These are phyloP conservation scores for Parnassius glacialis DNA, from an alignment of 2,888 invertebrate genomes.

Conservation along the genomic window DNA sequence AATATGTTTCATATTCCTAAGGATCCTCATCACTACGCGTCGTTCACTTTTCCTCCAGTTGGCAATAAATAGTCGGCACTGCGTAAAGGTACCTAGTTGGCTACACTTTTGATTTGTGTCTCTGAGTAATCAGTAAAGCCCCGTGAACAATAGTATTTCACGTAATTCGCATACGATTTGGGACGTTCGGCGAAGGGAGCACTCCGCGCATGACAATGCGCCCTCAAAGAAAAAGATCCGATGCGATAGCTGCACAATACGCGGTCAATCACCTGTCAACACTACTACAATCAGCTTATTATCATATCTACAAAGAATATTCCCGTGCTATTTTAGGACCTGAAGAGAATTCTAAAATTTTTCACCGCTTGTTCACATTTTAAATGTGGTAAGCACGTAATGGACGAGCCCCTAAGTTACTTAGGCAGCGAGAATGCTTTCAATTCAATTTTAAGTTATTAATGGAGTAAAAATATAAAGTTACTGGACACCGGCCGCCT, in stretches of 20 bases:
- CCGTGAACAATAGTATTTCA: slow-evolving; percentile 51
- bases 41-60: slow-evolving; percentile 17
- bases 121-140: slow-evolving; percentile 54
- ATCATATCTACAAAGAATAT: slow-evolving; percentile 24
- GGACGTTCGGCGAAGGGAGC: slow-evolving; percentile 65
- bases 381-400: neutral
- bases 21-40: slow-evolving; percentile 10
- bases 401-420: too few relatives aligned
- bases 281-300: slow-evolving; percentile 30
- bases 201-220: slow-evolving; percentile 65
- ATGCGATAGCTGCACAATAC: slow-evolving; percentile 70
- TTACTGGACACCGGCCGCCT: too few relatives aligned
- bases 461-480: too few relatives aligned
- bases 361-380: neutral
- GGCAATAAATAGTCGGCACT: slow-evolving; percentile 24
- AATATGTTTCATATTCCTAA: slow-evolving; percentile 1
- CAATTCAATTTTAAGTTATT: too few relatives aligned
- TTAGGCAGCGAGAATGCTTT: too few relatives aligned
- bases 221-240: slow-evolving; percentile 70
- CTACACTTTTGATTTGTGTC: slow-evolving; percentile 28
- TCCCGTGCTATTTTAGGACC: slow-evolving; percentile 21
- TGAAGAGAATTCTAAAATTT: slow-evolving; percentile 9
- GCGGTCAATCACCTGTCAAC: slow-evolving; percentile 66
- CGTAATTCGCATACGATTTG: slow-evolving; percentile 64
- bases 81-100: slow-evolving; percentile 25